Evolutionary conservation across 2,888 invertebrate genomes (phyloP), one percentile per base, ranked within the genome.

Genomic region (Microctonus hyperodae): DNA sequence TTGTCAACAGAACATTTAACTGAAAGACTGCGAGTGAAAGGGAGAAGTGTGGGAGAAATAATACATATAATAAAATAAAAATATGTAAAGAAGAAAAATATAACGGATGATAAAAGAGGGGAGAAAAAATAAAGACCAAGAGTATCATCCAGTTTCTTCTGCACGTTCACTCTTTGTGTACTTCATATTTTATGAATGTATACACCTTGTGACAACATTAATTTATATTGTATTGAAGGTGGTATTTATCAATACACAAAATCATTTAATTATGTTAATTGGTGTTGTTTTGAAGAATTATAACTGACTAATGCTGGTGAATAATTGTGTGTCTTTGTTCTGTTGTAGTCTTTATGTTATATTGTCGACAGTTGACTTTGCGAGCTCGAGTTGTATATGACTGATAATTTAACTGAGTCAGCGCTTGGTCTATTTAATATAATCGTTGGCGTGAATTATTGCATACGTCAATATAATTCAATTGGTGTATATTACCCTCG

Each of bases 131-230:
- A 7, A 3, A 16, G n/a, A 56, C 0, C 11, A 51, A 56, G 5
- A 23, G 31, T 13, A 35, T 60, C 33, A 61, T 69, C 56, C 62
- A 57, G 37, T 64, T 71, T 66, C 58, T 64, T 65, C 61, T 62
- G 62, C 48, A 61, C 31, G n/a, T 40, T 11, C n/a, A 16, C n/a
- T n/a, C 20, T 33, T 11, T 33, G 33, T 23, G n/a, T 10, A 20
- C 51, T n/a, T 33, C 58, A 40, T 55, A 37, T 35, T 28, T 64
- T 20, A 25, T 51, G n/a, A 35, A 33, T 22, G 56, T 20, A 13
- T 33, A 44, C 44, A 16, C 51, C 55, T 40, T n/a, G 56, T 60
- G 31, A 44, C 33, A n/a, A 9, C 40, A 28, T 58, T 37, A 28
- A 28, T 25, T 53, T 7, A 2, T 3, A 25, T 16, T 53, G n/a